Conservation (phyloP, 2,797 vertebrate species). For the Apogon talboti region DNA sequence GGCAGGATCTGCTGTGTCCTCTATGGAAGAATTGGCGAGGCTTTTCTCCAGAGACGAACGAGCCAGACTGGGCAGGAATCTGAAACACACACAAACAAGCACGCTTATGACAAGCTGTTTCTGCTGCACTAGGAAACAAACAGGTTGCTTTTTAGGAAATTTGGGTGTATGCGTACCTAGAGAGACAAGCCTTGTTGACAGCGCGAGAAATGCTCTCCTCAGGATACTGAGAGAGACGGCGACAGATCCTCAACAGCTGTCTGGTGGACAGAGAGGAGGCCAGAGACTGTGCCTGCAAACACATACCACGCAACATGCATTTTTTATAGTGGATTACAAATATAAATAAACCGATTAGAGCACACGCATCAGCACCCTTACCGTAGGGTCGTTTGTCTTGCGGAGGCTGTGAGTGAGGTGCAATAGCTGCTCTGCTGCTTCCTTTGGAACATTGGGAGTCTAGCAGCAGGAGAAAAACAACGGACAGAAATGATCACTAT, state of each 20-base stretch:
- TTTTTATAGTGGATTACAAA: slow-evolving; percentile 1
- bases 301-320: slow-evolving; percentile 24
- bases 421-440: slow-evolving; percentile 89
- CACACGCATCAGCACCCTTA: slow-evolving; percentile 71
- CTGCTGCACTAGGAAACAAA: background rate
- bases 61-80: slow-evolving; percentile 94
- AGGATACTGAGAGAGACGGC: slow-evolving; percentile 90
- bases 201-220: slow-evolving; percentile 90
- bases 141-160: no score
- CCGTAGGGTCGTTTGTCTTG: slow-evolving; percentile 89
- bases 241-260: slow-evolving; percentile 92
- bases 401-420: slow-evolving; percentile 91
- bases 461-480: slow-evolving; percentile 51
- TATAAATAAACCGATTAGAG: background rate
- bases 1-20: slow-evolving; percentile 63
- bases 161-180: slow-evolving; percentile 84
- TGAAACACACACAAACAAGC: slow-evolving; percentile 58
- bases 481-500: background rate
- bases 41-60: slow-evolving; percentile 90
- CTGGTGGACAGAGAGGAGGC: slow-evolving; percentile 94
- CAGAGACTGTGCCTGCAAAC: slow-evolving; percentile 89
- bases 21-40: slow-evolving; percentile 86
- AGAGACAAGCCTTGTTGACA: slow-evolving; percentile 95
- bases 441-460: slow-evolving; percentile 87
- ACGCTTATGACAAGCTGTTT: background rate